These are phyloP conservation scores for Erpobdella octoculata DNA, from an alignment of 2,888 invertebrate genomes.

Conservation along the genomic window DNA sequence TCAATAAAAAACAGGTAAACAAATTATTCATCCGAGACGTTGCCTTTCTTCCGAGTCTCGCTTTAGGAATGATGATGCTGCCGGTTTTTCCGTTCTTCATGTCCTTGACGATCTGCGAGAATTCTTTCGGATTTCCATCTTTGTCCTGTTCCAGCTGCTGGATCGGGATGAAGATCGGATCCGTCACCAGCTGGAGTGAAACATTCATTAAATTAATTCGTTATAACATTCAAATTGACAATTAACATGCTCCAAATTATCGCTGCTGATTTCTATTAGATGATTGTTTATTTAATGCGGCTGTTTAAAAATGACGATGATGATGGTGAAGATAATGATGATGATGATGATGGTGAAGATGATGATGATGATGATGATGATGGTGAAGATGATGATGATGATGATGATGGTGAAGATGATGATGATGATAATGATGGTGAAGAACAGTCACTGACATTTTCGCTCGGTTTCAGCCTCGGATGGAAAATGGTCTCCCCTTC, in stretches of 20 bases:
- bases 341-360: not conserved
- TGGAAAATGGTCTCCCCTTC: constrained; percentile 53
- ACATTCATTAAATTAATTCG: not conserved
- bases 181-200: constrained; percentile 47
- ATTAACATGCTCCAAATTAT: no score
- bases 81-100: constrained; percentile 48
- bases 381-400: not conserved
- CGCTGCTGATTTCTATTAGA: no score
- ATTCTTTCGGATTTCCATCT: constrained; percentile 48
- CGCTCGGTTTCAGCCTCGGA: constrained; percentile 51
- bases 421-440: no score
- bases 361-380: constrained; percentile 1
- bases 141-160: constrained; percentile 49
- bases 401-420: constrained; percentile 1
- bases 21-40: no score
- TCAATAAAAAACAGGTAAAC: no score
- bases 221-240: no score
- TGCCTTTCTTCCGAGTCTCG: constrained; percentile 38
- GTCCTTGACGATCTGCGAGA: constrained; percentile 44
- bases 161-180: constrained; percentile 53
- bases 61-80: constrained; percentile 40
- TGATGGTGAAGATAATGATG: not conserved
- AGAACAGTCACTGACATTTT: constrained; percentile 46
- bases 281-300: no score
- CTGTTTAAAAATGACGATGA: not conserved